These are phyloP conservation scores for Tenebrosternarchus preto DNA, from an alignment of 2,113 vertebrate species.

Conservation along the genomic window DNA sequence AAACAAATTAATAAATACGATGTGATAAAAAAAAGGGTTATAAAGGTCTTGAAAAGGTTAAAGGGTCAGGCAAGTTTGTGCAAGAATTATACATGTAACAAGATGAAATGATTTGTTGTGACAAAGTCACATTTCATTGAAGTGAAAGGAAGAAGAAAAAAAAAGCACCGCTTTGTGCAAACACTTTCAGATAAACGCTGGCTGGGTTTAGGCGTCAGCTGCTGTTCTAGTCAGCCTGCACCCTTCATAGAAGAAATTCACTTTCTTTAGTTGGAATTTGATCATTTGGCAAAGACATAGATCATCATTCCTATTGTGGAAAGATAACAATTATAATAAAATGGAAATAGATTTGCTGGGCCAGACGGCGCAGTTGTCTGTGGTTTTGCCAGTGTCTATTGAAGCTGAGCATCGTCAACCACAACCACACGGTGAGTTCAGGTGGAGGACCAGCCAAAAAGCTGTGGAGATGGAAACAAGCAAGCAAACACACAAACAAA, in stretches of 20 bases:
- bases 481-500: neutral
- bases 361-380: no score
- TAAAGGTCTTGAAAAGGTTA: constrained; percentile 8
- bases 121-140: neutral
- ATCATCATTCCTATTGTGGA: neutral
- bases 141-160: neutral
- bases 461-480: no score
- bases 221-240: no score
- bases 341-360: constrained; percentile 7
- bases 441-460: no score
- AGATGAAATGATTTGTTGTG: no score
- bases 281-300: neutral
- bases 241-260: no score
- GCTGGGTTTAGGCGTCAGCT: no score
- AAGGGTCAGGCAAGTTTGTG: neutral
- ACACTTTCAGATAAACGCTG: no score
- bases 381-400: no score
- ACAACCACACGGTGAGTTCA: neutral
- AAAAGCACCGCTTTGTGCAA: no score
- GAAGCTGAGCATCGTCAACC: no score
- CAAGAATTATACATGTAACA: neutral
- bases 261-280: no score
- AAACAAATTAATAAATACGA: constrained; percentile 7
- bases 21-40: neutral
- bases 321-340: constrained; percentile 10